A percentile compares a stretch with the other conserved stretches of the same genome.
Evolutionary conservation across 1,140 invertebrate genomes (phyloP).

Genomic region (Chionoecetes opilio): DNA sequence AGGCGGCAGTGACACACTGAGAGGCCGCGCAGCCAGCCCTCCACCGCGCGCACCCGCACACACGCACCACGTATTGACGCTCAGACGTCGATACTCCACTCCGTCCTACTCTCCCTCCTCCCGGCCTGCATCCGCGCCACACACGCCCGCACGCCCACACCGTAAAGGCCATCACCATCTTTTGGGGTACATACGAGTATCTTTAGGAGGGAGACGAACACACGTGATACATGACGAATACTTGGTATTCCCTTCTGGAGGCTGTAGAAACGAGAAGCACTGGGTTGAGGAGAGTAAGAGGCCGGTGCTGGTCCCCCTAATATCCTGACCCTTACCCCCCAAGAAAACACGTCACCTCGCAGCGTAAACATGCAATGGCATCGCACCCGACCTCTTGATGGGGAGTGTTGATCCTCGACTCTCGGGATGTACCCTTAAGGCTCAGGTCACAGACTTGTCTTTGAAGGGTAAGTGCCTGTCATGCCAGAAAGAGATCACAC

Average conservation of each 20-base stretch:
- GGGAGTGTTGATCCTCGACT: background rate
- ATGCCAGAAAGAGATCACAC: background rate
- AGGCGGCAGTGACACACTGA: conserved; percentile 69
- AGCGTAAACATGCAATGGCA: conserved; percentile 16
- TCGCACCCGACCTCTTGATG: background rate
- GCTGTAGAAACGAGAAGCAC: too few relatives aligned
- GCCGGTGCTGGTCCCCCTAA: background rate
- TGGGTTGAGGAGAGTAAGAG: background rate
- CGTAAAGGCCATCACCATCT: conserved; percentile 43
- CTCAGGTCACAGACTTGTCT: background rate
- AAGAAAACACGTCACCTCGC: background rate
- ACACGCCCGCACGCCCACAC: conserved; percentile 72
- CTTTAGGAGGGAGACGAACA: background rate
- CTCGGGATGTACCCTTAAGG: background rate
- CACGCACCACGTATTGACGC: conserved; percentile 74
- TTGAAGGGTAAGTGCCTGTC: background rate
- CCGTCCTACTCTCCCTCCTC: background rate
- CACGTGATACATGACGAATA: background rate
- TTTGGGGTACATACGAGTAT: background rate
- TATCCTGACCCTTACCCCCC: background rate
- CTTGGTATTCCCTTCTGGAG: too few relatives aligned
- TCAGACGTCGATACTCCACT: conserved; percentile 38
- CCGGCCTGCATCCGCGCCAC: conserved; percentile 40
- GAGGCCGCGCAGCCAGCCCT: background rate
- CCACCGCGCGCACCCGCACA: conserved; percentile 66